These are phyloP conservation scores for Sipha flava DNA, from an alignment of 1,140 invertebrate genomes.

Conservation along the genomic window DNA sequence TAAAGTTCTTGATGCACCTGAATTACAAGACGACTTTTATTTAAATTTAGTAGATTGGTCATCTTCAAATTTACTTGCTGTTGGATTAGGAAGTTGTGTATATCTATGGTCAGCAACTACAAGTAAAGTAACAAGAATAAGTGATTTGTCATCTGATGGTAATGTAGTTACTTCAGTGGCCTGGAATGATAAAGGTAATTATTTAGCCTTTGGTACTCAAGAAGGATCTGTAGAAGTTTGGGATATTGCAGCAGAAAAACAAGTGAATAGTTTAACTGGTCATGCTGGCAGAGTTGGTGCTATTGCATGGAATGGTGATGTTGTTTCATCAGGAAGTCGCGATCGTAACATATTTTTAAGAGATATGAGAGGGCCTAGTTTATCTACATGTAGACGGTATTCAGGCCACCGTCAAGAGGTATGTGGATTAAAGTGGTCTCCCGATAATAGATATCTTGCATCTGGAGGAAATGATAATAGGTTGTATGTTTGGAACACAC, in stretches of 20 bases:
- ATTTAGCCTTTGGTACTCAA: slow-evolving; percentile 96
- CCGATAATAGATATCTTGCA: slow-evolving; percentile 94
- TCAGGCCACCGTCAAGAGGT: slow-evolving; percentile 92
- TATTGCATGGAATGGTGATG: slow-evolving; percentile 95
- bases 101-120: slow-evolving; percentile 99
- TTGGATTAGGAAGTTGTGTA: slow-evolving; percentile 96
- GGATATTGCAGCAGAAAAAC: slow-evolving; percentile 91
- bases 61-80: slow-evolving; percentile 94
- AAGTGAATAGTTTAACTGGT: slow-evolving; percentile 80
- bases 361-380: slow-evolving; percentile 79
- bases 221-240: slow-evolving; percentile 94
- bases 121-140: slow-evolving; percentile 93
- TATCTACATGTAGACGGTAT: slow-evolving; percentile 64
- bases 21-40: slow-evolving; percentile 98
- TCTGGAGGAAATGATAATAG: slow-evolving; percentile 99
- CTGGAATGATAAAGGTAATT: slow-evolving; percentile 93
- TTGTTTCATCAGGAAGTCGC: slow-evolving; percentile 90
- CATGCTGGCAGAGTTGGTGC: slow-evolving; percentile 90
- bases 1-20: slow-evolving; percentile 95
- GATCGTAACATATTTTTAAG: slow-evolving; percentile 90
- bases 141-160: slow-evolving; percentile 84
- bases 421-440: slow-evolving; percentile 99
- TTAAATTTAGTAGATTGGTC: slow-evolving; percentile 99
- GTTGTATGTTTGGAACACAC: slow-evolving; percentile 94
- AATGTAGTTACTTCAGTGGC: slow-evolving; percentile 97